Evolutionary conservation across 2,797 vertebrate genomes (phyloP).

Genomic region (Nasua narica): DNA sequence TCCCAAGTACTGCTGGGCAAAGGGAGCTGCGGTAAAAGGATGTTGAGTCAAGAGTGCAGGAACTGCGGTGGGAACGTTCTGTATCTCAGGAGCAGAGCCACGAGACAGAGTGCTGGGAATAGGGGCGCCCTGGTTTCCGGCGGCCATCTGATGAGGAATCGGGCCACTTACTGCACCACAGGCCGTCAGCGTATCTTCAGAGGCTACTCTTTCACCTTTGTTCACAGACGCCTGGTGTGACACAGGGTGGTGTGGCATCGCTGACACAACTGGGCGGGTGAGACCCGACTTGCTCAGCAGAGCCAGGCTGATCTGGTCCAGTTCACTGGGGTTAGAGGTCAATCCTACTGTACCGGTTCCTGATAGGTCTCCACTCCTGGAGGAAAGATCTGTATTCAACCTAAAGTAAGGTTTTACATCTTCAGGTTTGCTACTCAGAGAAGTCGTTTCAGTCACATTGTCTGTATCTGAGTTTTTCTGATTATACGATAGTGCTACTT

Average conservation of each 20-base stretch:
- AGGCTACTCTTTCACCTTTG: slow-evolving; percentile 39
- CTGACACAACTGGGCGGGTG: background rate
- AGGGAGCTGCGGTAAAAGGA: slow-evolving; percentile 81
- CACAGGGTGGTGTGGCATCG: background rate
- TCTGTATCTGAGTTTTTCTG: slow-evolving; percentile 31
- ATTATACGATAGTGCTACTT: background rate
- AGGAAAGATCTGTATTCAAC: slow-evolving; percentile 29
- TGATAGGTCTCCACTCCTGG: slow-evolving; percentile 22
- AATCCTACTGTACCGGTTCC: background rate
- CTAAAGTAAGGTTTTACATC: slow-evolving; percentile 18
- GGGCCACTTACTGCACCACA: slow-evolving; percentile 68
- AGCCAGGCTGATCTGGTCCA: slow-evolving; percentile 32
- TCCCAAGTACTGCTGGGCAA: slow-evolving; percentile 86
- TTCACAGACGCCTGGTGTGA: slow-evolving; percentile 17
- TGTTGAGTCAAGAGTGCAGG: slow-evolving; percentile 82
- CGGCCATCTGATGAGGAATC: slow-evolving; percentile 64
- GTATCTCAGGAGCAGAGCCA: slow-evolving; percentile 65
- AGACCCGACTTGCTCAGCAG: slow-evolving; percentile 28
- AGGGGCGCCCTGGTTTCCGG: slow-evolving; percentile 71
- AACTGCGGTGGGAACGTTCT: slow-evolving; percentile 77
- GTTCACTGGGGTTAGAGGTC: slow-evolving; percentile 40
- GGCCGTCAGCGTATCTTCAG: slow-evolving; percentile 4
- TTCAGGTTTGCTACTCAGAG: slow-evolving; percentile 40
- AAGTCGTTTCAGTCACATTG: slow-evolving; percentile 40
- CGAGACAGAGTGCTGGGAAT: slow-evolving; percentile 80